phyloP scores from a whole-genome alignment of 2,797 vertebrate species.

The Megalops cyprinoides region DNA sequence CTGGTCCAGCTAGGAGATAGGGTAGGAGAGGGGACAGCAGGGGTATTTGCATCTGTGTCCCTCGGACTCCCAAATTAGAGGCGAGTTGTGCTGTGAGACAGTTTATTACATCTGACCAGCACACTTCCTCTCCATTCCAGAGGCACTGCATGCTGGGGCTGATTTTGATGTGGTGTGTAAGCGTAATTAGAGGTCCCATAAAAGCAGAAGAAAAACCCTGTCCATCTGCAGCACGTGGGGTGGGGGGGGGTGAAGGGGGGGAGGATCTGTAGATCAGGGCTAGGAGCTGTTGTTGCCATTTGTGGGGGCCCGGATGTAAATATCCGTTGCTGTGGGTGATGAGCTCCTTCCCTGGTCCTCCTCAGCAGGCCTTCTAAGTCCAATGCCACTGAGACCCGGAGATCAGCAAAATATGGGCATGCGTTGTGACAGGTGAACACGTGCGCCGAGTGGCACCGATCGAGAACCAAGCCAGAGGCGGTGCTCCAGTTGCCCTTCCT shows the following conservation, averaged over 20 bases:
- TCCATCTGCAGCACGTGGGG: slow-evolving; percentile 75
- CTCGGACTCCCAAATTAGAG: slow-evolving; percentile 68
- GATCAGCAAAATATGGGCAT: background rate
- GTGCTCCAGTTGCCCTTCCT: background rate
- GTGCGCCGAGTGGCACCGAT: background rate
- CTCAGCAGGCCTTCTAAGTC: slow-evolving; percentile 55
- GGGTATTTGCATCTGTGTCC: slow-evolving; percentile 47
- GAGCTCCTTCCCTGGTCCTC: slow-evolving; percentile 16
- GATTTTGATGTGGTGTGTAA: slow-evolving; percentile 75
- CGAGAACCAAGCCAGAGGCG: background rate
- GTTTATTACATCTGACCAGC: slow-evolving; percentile 73
- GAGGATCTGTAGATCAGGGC: slow-evolving; percentile 24
- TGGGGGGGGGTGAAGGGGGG: slow-evolving; percentile 47
- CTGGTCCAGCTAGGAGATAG: slow-evolving; percentile 32
- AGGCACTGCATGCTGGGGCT: slow-evolving; percentile 71
- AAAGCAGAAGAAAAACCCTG: slow-evolving; percentile 59
- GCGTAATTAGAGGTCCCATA: slow-evolving; percentile 77
- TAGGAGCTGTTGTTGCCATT: slow-evolving; percentile 52
- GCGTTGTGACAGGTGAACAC: background rate
- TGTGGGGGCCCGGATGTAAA: slow-evolving; percentile 54
- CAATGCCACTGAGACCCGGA: slow-evolving; percentile 56
- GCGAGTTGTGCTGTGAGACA: slow-evolving; percentile 49
- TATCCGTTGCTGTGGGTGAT: slow-evolving; percentile 17
- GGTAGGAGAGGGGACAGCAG: slow-evolving; percentile 24
- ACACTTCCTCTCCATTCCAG: slow-evolving; percentile 71